Evolutionary conservation across 2,113 vertebrate species (phyloP).

Genomic region (Tyto alba): DNA sequence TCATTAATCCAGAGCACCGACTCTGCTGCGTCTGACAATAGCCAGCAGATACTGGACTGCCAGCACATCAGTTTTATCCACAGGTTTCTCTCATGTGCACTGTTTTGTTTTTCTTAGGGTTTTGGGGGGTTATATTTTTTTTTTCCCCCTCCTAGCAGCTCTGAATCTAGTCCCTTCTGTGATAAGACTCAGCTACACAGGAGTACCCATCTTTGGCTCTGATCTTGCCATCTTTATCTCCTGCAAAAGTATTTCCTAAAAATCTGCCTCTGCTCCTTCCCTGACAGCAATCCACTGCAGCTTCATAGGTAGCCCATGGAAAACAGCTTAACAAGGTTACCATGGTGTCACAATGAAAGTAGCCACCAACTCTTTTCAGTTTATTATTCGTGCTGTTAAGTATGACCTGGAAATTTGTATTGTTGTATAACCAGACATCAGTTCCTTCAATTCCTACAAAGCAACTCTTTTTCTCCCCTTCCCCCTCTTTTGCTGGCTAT

Average conservation of each 20-base stretch:
- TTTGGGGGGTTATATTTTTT: background rate
- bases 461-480: background rate
- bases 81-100: background rate
- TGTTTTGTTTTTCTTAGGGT: background rate
- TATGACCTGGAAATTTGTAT: constrained; percentile 39
- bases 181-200: background rate
- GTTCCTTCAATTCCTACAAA: background rate
- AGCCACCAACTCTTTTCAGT: constrained; percentile 14
- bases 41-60: background rate
- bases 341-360: background rate
- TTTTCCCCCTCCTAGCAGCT: background rate
- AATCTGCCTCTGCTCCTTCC: background rate
- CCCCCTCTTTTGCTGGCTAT: background rate
- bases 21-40: background rate
- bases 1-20: constrained; percentile 9
- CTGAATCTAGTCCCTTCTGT: background rate
- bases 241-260: background rate
- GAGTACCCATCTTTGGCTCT: background rate
- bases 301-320: background rate
- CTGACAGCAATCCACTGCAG: background rate
- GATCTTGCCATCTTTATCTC: background rate
- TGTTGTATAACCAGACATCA: constrained; percentile 22
- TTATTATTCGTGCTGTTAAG: constrained; percentile 30
- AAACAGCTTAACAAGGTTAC: background rate
- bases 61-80: background rate